Percentiles rank a stretch among this genome's conserved stretches.
Evolutionary conservation across 2,113 vertebrate species (phyloP).

Genomic region (Dolichallabes microphthalmus): DNA sequence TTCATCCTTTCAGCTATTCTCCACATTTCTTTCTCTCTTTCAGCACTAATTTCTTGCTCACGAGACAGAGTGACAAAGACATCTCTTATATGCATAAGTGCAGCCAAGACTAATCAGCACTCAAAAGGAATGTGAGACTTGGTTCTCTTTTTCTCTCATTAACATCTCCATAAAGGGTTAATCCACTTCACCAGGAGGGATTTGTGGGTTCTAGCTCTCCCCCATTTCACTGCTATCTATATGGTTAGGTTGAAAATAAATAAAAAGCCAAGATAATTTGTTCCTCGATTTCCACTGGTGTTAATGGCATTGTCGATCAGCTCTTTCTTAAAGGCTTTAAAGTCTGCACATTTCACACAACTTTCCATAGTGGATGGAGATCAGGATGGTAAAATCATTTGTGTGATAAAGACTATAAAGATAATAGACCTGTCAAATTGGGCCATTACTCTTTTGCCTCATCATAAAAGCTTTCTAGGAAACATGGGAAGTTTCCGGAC

Average conservation of each 20-base stretch:
- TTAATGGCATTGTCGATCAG: slow-evolving; percentile 32
- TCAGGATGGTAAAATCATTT: slow-evolving; percentile 26
- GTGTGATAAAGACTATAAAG: not conserved
- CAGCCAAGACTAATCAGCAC: slow-evolving; percentile 72
- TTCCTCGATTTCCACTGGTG: slow-evolving; percentile 63
- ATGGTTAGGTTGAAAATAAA: slow-evolving; percentile 64
- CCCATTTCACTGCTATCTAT: slow-evolving; percentile 39
- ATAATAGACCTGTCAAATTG: slow-evolving; percentile 16
- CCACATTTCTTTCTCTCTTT: slow-evolving; percentile 58
- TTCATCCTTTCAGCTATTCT: slow-evolving; percentile 43
- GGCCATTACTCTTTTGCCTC: not conserved
- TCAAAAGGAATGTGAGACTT: slow-evolving; percentile 71
- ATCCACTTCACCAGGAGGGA: slow-evolving; percentile 73
- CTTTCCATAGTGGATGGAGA: not conserved
- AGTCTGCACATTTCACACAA: slow-evolving; percentile 32
- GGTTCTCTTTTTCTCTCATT: slow-evolving; percentile 79
- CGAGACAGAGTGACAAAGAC: slow-evolving; percentile 82
- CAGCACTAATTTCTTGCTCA: slow-evolving; percentile 77
- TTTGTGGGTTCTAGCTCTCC: slow-evolving; percentile 60
- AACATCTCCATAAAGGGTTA: slow-evolving; percentile 85
- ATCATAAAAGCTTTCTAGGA: slow-evolving; percentile 1
- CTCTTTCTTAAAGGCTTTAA: not conserved
- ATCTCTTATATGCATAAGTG: slow-evolving; percentile 79
- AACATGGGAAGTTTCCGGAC: not conserved
- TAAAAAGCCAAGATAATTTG: slow-evolving; percentile 60